Conservation (phyloP, 2,797 vertebrate species). For the Muscicapa comitata region DNA sequence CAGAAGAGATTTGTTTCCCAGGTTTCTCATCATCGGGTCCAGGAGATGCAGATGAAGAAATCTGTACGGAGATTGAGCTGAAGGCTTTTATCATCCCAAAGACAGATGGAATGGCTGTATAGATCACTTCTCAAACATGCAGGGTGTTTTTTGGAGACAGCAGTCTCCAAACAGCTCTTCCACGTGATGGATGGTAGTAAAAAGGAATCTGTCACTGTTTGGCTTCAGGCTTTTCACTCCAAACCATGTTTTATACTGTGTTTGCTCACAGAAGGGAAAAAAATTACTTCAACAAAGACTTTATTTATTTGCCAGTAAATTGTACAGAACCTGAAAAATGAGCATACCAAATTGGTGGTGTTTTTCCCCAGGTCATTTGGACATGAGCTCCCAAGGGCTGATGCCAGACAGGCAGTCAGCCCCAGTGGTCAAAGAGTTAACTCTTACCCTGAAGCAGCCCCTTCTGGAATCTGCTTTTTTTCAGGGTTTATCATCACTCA, state of each 20-base stretch:
- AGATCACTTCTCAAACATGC: background rate
- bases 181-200: background rate
- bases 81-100: conserved; percentile 3
- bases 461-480: background rate
- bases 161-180: background rate
- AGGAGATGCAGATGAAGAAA: background rate
- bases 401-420: background rate
- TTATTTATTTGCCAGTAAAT: background rate
- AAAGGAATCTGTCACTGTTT: background rate
- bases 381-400: fast-evolving
- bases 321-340: background rate
- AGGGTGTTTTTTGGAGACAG: background rate
- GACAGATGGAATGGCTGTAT: background rate
- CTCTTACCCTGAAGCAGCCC: background rate
- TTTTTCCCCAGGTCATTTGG: background rate
- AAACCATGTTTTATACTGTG: background rate
- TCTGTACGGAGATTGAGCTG: background rate
- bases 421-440: fast-evolving
- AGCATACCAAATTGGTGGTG: background rate
- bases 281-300: background rate
- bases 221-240: background rate
- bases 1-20: background rate
- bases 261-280: background rate
- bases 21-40: background rate
- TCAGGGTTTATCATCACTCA: background rate